A percentile compares a stretch with the other conserved stretches of the same genome.
phyloP scores from a whole-genome alignment of 1,140 invertebrate species.

The Drosophila teissieri region DNA sequence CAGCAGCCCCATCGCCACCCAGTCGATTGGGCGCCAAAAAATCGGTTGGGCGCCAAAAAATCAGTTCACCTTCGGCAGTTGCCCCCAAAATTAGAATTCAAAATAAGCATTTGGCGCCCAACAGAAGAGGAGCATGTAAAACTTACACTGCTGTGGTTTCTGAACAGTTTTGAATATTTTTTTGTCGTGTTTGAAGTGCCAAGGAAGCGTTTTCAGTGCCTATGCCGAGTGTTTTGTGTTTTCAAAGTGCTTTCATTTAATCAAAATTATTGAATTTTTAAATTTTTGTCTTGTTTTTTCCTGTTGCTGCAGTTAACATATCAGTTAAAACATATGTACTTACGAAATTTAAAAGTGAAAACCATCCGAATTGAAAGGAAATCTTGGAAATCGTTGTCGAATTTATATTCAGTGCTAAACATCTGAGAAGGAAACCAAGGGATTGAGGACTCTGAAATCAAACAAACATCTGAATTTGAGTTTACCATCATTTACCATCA shows the following conservation, averaged over 20 bases:
- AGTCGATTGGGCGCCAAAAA: background rate
- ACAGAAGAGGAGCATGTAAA: background rate
- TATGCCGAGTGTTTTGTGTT: conserved; percentile 14
- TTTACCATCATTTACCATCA: background rate
- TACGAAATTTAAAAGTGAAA: conserved; percentile 10
- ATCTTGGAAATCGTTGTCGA: conserved; percentile 3
- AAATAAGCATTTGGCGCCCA: background rate
- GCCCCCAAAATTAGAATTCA: background rate
- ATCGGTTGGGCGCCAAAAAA: conserved; percentile 17
- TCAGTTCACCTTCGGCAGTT: background rate
- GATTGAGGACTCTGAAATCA: background rate
- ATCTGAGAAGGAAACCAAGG: background rate
- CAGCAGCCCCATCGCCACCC: conserved; percentile 3
- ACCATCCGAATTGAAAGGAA: background rate
- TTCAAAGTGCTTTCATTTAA: background rate
- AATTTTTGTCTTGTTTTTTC: conserved; percentile 20
- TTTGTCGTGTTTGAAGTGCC: conserved; percentile 19
- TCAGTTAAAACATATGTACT: conserved; percentile 24
- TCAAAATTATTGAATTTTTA: background rate
- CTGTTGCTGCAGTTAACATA: conserved; percentile 26
- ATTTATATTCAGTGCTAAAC: background rate
- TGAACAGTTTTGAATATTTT: background rate
- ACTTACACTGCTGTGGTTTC: background rate
- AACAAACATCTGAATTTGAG: background rate
- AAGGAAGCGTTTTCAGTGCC: conserved; percentile 15